These are phyloP conservation scores for Novumbra hubbsi DNA, from an alignment of 2,797 vertebrate species.

Conservation along the genomic window DNA sequence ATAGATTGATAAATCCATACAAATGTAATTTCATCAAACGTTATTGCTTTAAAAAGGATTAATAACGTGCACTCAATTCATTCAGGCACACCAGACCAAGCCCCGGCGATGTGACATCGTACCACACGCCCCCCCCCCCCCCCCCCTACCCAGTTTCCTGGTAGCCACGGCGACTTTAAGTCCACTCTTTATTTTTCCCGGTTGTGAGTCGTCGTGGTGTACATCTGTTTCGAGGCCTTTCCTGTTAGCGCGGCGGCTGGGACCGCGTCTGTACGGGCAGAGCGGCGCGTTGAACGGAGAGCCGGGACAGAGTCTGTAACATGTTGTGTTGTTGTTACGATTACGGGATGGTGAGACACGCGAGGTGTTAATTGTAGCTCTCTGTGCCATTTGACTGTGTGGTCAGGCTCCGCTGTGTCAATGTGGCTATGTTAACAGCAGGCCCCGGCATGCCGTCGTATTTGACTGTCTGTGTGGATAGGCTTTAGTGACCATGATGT, in stretches of 20 bases:
- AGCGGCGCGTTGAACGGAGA: not conserved
- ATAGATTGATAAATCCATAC: constrained; percentile 55
- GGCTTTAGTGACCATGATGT: constrained; percentile 49
- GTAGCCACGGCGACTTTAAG: not conserved
- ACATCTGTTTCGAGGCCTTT: not conserved
- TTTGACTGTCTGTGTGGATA: constrained; percentile 59
- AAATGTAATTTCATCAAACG: constrained; percentile 47
- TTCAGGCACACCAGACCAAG: not conserved
- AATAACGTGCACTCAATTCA: constrained; percentile 2
- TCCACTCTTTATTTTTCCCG: not conserved
- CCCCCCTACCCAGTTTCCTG: not conserved
- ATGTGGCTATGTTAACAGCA: constrained; percentile 38
- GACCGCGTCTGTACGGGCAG: not conserved
- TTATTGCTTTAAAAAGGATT: constrained; percentile 32
- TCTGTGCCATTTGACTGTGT: constrained; percentile 21
- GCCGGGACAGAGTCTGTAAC: not conserved
- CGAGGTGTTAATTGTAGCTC: constrained; percentile 1
- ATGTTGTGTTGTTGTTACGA: not conserved
- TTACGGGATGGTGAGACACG: not conserved
- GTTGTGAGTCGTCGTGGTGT: no score
- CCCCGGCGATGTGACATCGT: not conserved
- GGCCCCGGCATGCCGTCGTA: constrained; percentile 50
- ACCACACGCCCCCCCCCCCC: not conserved
- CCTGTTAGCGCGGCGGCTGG: not conserved
- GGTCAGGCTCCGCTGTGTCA: constrained; percentile 56